phyloP scores from a whole-genome alignment of 2,113 vertebrate species.

The Rissa tridactyla region DNA sequence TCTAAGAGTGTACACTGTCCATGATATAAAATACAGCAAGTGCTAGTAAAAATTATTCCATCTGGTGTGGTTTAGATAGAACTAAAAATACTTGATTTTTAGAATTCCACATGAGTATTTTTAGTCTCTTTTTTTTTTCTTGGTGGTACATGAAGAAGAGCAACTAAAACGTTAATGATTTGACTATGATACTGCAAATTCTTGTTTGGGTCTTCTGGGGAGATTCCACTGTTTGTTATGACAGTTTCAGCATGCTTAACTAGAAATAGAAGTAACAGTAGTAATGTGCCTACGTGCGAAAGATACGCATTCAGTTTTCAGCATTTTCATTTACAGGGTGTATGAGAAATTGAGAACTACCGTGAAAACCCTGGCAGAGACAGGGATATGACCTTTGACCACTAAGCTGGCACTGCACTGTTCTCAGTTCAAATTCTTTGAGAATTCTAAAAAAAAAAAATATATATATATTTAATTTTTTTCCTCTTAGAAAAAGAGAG shows the following conservation, averaged over 20 bases:
- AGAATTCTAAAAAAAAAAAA: neutral
- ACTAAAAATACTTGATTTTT: neutral
- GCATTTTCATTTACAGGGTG: neutral
- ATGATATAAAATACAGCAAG: neutral
- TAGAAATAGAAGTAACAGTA: neutral
- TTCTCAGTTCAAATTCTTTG: neutral
- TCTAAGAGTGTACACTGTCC: neutral
- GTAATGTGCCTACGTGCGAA: neutral
- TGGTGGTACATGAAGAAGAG: neutral
- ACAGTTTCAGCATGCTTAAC: neutral
- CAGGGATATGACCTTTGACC: neutral
- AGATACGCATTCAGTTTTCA: neutral
- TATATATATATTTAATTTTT: neutral
- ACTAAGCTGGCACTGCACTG: neutral
- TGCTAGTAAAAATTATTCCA: neutral
- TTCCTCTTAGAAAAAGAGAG: neutral
- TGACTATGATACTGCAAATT: neutral
- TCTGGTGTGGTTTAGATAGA: neutral
- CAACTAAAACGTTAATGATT: neutral
- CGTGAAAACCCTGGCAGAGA: neutral
- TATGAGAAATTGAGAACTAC: neutral
- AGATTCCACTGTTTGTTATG: neutral
- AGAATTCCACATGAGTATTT: neutral
- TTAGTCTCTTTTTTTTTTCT: neutral
- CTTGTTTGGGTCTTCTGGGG: neutral